phyloP scores from a whole-genome alignment of 2,113 vertebrate species.

The Ginglymostoma cirratum region DNA sequence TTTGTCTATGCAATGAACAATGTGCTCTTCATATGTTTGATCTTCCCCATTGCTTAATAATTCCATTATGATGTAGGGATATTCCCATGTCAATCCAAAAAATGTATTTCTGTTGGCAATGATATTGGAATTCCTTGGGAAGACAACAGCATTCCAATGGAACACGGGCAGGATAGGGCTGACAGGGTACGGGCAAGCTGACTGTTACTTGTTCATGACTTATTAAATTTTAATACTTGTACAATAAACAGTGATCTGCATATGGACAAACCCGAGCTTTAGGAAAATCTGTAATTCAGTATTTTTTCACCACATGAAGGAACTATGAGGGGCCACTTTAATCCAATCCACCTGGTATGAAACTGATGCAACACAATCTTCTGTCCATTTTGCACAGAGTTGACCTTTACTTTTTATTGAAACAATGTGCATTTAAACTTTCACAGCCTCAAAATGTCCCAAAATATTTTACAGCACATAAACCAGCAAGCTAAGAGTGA shows the following conservation, averaged over 20 bases:
- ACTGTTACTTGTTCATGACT: background rate
- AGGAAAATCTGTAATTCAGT: background rate
- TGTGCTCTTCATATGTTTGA: background rate
- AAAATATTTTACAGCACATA: background rate
- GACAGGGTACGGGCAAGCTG: background rate
- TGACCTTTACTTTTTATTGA: background rate
- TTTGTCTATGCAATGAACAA: no score
- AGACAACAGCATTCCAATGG: conserved; percentile 10
- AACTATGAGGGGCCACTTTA: background rate
- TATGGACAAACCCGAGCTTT: background rate
- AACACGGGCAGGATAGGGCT: background rate
- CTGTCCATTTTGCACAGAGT: background rate
- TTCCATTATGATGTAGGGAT: background rate
- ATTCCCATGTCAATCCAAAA: background rate
- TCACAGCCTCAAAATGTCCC: background rate
- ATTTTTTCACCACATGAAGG: background rate
- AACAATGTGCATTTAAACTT: background rate
- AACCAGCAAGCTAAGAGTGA: background rate
- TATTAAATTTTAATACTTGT: background rate
- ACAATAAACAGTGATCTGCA: background rate
- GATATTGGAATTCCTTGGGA: conserved; percentile 6
- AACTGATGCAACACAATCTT: background rate
- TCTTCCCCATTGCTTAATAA: background rate
- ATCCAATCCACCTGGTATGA: background rate
- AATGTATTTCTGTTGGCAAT: conserved; percentile 23